Conservation (phyloP, 2,888 invertebrate species). For the Pristionchus fissidentatus region DNA sequence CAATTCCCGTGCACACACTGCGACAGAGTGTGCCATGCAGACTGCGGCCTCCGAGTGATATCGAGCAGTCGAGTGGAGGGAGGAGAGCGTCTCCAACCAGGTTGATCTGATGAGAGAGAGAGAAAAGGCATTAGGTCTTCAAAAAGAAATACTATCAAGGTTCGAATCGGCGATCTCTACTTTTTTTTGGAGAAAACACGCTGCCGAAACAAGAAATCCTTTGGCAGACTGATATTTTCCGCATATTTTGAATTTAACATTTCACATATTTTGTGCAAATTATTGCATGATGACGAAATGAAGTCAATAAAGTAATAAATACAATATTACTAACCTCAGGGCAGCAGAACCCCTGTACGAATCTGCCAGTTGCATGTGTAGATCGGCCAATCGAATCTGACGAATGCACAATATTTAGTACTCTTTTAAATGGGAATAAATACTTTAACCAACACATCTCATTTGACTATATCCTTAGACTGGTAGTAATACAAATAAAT, state of each 20-base stretch:
- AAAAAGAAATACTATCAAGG: too few relatives aligned
- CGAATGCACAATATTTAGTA: constrained; percentile 43
- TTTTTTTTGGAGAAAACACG: too few relatives aligned
- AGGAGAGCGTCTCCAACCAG: constrained; percentile 88
- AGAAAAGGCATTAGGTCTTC: too few relatives aligned
- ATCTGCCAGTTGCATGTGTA: constrained; percentile 79
- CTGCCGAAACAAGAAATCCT: too few relatives aligned
- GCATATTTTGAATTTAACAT: too few relatives aligned
- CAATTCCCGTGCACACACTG: constrained; percentile 92
- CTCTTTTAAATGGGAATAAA: neutral
- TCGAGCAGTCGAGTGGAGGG: constrained; percentile 80
- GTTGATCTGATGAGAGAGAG: constrained; percentile 48
- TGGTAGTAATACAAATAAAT: constrained; percentile 4
- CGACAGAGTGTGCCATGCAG: constrained; percentile 90
- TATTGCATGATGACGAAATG: neutral
- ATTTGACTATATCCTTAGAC: neutral
- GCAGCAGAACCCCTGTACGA: constrained; percentile 88
- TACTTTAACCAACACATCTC: neutral
- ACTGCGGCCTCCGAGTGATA: constrained; percentile 94
- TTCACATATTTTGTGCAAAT: neutral
- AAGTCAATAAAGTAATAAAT: neutral
- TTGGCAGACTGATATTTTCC: too few relatives aligned
- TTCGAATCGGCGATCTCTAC: too few relatives aligned
- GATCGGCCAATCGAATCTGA: constrained; percentile 77
- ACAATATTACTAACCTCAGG: constrained; percentile 83